Evolutionary conservation across 1,140 invertebrate genomes (phyloP), one percentile per base, ranked within the genome.

Genomic region (Lepidurus arcticus): DNA sequence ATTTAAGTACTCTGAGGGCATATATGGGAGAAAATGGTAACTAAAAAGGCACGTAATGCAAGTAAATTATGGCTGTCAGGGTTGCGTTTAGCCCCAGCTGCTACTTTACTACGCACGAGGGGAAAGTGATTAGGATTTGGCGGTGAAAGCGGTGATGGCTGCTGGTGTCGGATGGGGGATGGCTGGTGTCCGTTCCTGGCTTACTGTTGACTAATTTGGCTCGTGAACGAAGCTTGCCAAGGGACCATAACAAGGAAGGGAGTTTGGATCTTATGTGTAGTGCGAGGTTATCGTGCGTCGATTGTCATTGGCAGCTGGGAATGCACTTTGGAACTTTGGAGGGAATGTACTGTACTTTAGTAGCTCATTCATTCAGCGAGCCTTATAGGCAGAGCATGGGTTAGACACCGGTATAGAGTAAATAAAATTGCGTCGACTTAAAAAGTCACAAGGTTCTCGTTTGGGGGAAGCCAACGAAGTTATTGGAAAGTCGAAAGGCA

Each of bases 161-260:
- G 53, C 53, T 9, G 6, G 53, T 65, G 53, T 65, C 53, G 53
- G 16, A 65, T 21, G 21, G 53, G 53, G 21, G 21, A 65, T n/a
- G 53, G 21, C 53, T 47, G 53, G 13, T 65, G 53, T 65, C 53
- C 53, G 53, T 65, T 65, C 4, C 53, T 65, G 53, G 53, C 53
- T 4, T 21, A n/a, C 16, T 21, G 53, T 21, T 65, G n/a, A 65
- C 53, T 65, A 65, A 65, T 65, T 65, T 65, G 53, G 53, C 53
- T 65, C n/a, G 13, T 21, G 53, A 65, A 21, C 53, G n/a, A 65
- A 65, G 53, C 53, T 65, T 65, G 16, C 16, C 21, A 65, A 65
- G 21, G 53, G 53, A 65, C 8, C 13, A 10, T 65, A 65, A 65
- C 53, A 65, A 65, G 53, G 53, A 65, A 65, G 53, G 53, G 7